A percentile compares a stretch with the other conserved stretches of the same genome.
phyloP scores from a whole-genome alignment of 2,888 invertebrate species.

The Alitta virens region DNA sequence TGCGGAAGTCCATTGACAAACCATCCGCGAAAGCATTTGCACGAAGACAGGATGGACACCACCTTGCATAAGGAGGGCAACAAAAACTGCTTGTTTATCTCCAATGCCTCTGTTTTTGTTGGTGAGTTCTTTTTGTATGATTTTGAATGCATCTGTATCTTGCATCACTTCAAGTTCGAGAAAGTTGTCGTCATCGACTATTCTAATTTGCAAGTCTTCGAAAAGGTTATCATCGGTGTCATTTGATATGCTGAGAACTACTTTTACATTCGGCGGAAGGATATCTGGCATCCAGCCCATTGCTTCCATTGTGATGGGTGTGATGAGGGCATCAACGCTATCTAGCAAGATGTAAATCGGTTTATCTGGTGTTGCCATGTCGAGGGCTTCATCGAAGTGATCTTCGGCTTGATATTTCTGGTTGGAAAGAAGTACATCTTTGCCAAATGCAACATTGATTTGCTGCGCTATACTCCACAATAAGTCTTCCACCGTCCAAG shows the following conservation, averaged over 20 bases:
- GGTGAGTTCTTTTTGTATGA: background rate
- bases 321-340: background rate
- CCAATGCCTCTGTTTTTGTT: background rate
- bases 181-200: background rate
- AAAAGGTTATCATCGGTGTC: background rate
- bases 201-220: background rate
- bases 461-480: background rate
- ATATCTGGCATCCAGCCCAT: background rate
- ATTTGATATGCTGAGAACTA: background rate
- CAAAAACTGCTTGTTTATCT: background rate
- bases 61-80: background rate
- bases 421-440: background rate
- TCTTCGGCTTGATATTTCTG: background rate
- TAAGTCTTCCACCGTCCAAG: background rate
- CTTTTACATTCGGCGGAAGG: background rate
- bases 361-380: background rate
- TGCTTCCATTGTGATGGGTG: background rate
- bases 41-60: background rate
- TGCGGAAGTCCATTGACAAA: background rate
- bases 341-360: background rate
- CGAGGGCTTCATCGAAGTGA: background rate
- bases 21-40: background rate
- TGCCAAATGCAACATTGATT: background rate
- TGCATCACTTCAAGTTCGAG: background rate
- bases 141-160: background rate